Base-by-base conservation (phyloP, 2,888 invertebrate genomes). In the Dynastes hyllus region DNA sequence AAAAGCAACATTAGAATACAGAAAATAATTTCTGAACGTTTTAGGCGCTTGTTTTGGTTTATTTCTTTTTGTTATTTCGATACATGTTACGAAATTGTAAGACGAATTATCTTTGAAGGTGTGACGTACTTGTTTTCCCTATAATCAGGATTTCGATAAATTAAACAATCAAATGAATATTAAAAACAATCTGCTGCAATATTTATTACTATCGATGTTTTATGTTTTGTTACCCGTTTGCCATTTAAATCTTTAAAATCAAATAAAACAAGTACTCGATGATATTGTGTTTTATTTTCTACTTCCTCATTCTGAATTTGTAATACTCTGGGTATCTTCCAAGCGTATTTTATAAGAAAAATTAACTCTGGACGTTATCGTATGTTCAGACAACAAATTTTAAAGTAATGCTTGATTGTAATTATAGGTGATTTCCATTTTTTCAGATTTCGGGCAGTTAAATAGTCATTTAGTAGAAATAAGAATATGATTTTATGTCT, bases 251-350 rank as follows among this genome's bases (percentile, higher is more conserved):
- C 51, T 77, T 65, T 77, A 73, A 73, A 73, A 73, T 78, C 78
- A 78, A 78, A 78, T 78, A 78, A 78, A 78, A 78, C 78, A 78
- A 78, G 78, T 78, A 78, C 78, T 78, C 78, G 37, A 53, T 32
- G 61, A 63, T 66, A 53, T 65, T 78, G 78, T 50, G 29, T 71
- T 50, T 70, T 78, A 71, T 78, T 78, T 65, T 45, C 5, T 37
- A 37, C 5, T 4, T 5, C 32, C 32, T 22, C 32, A 5, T 37
- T 5, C 32, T 37, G 32, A 37, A 37, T 37, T 37, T 37, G 32
- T 37, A 37, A 0, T 32, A 4, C 32, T 32, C 4, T 32, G 29
- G 29, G 2, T 32, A 22, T 22, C 22, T 22, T 22, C 22, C 22
- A 22, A 22, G 22, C 22, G 22, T 22, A 32, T 32, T 32, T 32